Evolutionary conservation across 2,797 vertebrate genomes (phyloP).

Genomic region (Columba guinea): DNA sequence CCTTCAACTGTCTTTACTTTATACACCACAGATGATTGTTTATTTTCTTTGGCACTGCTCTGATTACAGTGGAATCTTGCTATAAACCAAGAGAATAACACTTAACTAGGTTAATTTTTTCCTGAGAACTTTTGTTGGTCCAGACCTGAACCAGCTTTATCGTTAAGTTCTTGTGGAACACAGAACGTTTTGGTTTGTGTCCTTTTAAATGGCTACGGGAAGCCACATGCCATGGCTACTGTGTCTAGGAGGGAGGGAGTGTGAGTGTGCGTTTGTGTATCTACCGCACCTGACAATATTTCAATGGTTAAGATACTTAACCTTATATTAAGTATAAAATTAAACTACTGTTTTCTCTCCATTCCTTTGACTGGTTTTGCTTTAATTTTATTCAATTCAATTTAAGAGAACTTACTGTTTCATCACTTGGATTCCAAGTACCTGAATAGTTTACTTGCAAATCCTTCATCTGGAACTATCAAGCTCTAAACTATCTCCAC

Average conservation of each 20-base stretch:
- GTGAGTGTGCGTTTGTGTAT: too few relatives aligned
- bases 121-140: neutral
- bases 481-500: neutral
- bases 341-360: neutral
- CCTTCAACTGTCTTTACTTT: conserved; percentile 56
- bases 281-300: neutral
- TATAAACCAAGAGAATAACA: conserved; percentile 43
- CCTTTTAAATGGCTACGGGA: neutral
- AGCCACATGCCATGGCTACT: neutral
- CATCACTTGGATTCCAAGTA: neutral
- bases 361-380: neutral
- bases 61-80: conserved; percentile 43
- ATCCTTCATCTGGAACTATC: neutral
- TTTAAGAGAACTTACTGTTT: neutral
- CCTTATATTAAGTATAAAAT: neutral
- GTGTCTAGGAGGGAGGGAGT: too few relatives aligned
- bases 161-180: neutral
- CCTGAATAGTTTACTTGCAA: neutral
- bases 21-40: conserved; percentile 34
- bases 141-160: neutral
- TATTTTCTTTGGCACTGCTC: conserved; percentile 71
- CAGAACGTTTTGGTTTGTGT: neutral
- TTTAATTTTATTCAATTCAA: neutral
- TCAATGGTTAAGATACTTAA: neutral
- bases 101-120: neutral